Evolutionary conservation across 2,888 invertebrate genomes (phyloP), one percentile per base, ranked within the genome.

Genomic region (Nomada hirtipes): DNA sequence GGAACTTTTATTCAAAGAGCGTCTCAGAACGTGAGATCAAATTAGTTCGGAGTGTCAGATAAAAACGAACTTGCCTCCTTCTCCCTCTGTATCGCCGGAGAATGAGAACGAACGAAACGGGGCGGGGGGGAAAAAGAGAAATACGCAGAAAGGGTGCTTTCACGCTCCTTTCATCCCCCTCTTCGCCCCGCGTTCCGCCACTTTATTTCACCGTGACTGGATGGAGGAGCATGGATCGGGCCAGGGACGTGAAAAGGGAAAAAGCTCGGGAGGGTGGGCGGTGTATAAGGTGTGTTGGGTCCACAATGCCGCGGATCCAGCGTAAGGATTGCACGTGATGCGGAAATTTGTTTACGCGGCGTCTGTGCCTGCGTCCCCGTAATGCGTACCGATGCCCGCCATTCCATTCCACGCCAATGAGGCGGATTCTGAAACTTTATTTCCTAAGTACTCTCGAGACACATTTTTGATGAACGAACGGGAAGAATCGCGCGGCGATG

Each of bases 1-100:
- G 53, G 76, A 63, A 82, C 84, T 85, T 86, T 89, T 89, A 90
- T 90, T 88, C 89, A 86, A 87, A 82, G 87, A 84, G 80, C 72
- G 83, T 82, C 83, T 73, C 72, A 76, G 82, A 87, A 85, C 80
- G 83, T 76, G 84, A 79, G 84, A 90, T 90, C 83, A 84, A 90
- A 90, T 90, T 90, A 90, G 89, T 85, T 87, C 76, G 67, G 73
- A 81, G 77, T 59, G 87, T 82, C 77, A n/a, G 75, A 79, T 88
- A 83, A 89, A 89, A 89, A 89, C 86, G 85, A 86, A 87, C 76
- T 84, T 73, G 76, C 1, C 10, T 44, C 55, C 60, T 61, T 29
- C 44, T 73, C 52, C 57, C 47, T 47, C 44, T 10, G 50, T 26
- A 15, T 36, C 70, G 53, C 50, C 36, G 36, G 59, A 1, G 47